phyloP scores from a whole-genome alignment of 2,113 vertebrate genomes.

The Paramisgurnus dabryanus region DNA sequence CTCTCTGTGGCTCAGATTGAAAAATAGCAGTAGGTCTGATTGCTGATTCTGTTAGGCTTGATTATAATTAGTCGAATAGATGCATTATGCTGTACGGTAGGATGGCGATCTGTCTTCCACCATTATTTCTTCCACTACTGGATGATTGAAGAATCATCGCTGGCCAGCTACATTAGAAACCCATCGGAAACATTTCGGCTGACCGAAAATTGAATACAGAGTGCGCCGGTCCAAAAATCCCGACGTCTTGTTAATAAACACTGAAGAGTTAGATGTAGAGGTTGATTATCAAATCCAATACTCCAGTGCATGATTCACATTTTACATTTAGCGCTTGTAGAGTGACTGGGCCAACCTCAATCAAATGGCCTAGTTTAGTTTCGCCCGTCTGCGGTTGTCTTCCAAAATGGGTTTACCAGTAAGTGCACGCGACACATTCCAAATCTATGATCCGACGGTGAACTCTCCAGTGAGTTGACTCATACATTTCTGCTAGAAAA shows the following conservation, averaged over 20 bases:
- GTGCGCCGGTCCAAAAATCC: background rate
- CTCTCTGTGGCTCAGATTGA: slow-evolving; percentile 4
- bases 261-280: background rate
- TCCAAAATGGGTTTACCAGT: slow-evolving; percentile 7
- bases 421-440: slow-evolving; percentile 14
- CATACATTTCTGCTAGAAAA: slow-evolving; percentile 11
- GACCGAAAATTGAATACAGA: background rate
- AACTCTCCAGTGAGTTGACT: background rate
- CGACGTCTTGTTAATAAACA: background rate
- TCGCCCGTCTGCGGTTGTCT: background rate
- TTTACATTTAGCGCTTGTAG: background rate
- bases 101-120: background rate
- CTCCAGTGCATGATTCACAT: slow-evolving; percentile 3
- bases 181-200: background rate
- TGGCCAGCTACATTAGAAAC: background rate
- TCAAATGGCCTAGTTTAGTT: slow-evolving; percentile 2
- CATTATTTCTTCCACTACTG: background rate
- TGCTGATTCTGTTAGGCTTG: slow-evolving; percentile 35
- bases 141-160: background rate
- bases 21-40: slow-evolving; percentile 11
- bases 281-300: background rate
- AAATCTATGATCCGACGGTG: slow-evolving; percentile 13
- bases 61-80: slow-evolving; percentile 34
- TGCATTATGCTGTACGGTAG: background rate
- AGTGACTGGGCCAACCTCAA: background rate